A percentile compares a stretch with the other conserved stretches of the same genome.
Conservation (phyloP, 1,140 invertebrate species). For the Phymastichus coffea region DNA sequence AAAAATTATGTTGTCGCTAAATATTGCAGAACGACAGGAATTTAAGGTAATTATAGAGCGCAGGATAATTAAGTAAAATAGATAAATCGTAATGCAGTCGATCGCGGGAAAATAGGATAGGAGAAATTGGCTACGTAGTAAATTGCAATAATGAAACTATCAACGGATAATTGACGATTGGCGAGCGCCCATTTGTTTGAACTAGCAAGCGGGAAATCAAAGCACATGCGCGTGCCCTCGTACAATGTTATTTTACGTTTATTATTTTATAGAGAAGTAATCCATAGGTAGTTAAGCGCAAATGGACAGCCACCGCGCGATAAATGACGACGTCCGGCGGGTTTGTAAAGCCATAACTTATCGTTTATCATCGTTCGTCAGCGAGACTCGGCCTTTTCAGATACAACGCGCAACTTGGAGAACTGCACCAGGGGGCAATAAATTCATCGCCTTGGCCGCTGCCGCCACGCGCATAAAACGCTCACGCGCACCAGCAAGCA, state of each 20-base stretch:
- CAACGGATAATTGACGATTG: constrained; percentile 16
- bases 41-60: too few relatives aligned
- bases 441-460: constrained; percentile 49
- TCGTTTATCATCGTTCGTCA: constrained; percentile 51
- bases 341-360: constrained; percentile 53
- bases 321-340: constrained; percentile 44
- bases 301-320: constrained; percentile 49
- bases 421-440: constrained; percentile 44
- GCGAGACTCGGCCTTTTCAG: constrained; percentile 41
- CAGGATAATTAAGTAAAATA: too few relatives aligned
- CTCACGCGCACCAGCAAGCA: too few relatives aligned
- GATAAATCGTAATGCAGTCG: too few relatives aligned
- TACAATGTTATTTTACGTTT: constrained; percentile 49
- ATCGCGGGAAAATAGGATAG: too few relatives aligned
- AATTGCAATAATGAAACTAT: too few relatives aligned
- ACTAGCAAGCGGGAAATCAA: constrained; percentile 8
- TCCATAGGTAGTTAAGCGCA: constrained; percentile 46
- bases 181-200: too few relatives aligned
- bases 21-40: too few relatives aligned
- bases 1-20: too few relatives aligned
- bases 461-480: constrained; percentile 48
- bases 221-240: constrained; percentile 24
- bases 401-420: constrained; percentile 50
- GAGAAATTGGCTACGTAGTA: too few relatives aligned
- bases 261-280: constrained; percentile 54